Percentiles rank a stretch among this genome's conserved stretches.
These are phyloP conservation scores for Hyperoplus immaculatus DNA, from an alignment of 2,797 vertebrate species.

Conservation along the genomic window DNA sequence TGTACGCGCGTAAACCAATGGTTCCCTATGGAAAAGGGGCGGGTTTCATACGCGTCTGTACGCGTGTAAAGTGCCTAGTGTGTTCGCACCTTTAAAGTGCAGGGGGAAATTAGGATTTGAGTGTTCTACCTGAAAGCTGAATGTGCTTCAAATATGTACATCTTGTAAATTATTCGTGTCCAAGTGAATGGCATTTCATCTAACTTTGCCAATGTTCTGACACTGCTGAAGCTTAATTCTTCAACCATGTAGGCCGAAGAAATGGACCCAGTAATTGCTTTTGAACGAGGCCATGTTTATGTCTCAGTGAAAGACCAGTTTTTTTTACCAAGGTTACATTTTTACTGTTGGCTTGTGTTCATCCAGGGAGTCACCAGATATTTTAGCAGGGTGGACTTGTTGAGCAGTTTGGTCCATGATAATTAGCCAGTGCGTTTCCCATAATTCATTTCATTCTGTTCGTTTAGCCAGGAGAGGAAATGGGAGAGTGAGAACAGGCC, in stretches of 20 bases:
- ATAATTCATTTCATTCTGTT: conserved; percentile 28
- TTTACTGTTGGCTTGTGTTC: conserved; percentile 49
- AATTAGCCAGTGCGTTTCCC: conserved; percentile 39
- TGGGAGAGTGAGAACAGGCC: conserved; percentile 17
- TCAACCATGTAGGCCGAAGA: conserved; percentile 27
- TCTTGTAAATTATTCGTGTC: conserved; percentile 7
- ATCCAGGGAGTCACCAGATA: conserved; percentile 41
- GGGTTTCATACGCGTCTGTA: no score
- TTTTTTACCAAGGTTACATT: conserved; percentile 39
- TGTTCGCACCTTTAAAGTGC: no score
- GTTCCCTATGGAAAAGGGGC: no score
- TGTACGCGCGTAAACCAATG: no score
- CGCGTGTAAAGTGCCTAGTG: no score
- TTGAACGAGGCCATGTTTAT: conserved; percentile 42
- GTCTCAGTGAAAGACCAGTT: conserved; percentile 27
- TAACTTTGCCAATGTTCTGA: conserved; percentile 16
- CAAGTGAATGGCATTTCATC: conserved; percentile 4
- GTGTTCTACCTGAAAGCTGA: conserved; percentile 3
- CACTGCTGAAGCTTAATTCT: conserved; percentile 27
- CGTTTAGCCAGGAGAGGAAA: conserved; percentile 43
- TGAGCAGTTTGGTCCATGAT: conserved; percentile 30
- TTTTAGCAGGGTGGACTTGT: conserved; percentile 35
- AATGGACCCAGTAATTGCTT: conserved; percentile 51
- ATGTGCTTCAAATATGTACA: conserved; percentile 17
- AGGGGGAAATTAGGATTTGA: background rate